Evolutionary conservation across 1,140 invertebrate genomes (phyloP), one percentile per base, ranked within the genome.

Genomic region (Asbolus verrucosus): DNA sequence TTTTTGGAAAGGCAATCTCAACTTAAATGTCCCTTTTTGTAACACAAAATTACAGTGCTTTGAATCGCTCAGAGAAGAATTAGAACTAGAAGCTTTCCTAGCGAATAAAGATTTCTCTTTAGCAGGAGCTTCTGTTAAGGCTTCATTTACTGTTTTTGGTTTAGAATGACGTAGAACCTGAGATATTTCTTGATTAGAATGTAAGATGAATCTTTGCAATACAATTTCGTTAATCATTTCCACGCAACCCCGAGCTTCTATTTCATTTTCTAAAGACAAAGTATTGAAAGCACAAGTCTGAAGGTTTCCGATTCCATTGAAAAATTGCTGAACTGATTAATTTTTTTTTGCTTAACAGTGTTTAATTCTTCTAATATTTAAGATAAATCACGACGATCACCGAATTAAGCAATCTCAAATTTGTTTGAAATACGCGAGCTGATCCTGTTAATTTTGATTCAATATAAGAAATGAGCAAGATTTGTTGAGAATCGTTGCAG

Each of bases 291-390:
- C 43, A 9, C 59, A 15, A 38, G 66, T 67, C 60, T 67, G 66
- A 3, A 67, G 16, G 16, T 30, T n/a, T 33, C 9, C 19, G n/a
- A 67, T 30, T 27, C 50, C 2, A 16, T 27, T 67, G 21, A 31
- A 67, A 15, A 67, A 67, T 15, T 1, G 6, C 33, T 67, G 66
- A 1, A 67, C 66, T 9, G 4, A 1, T 67, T 67, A 41, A 33
- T 59, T 24, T 31, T 15, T 65, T n/a, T n/a, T 67, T 67, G 66
- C 31, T 14, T 60, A 5, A 36, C 11, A 27, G 18, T 6, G 18
- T 60, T 67, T 33, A 67, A 16, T 59, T 63, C 66, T 21, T 67
- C 66, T 67, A 67, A 62, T 6, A 67, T 67, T 62, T 67, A 43
- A 33, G 66, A 59, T 13, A 67, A 67, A 16, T 67, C 43, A 27